Percentiles rank a stretch among this genome's conserved stretches.
phyloP scores from a whole-genome alignment of 2,113 vertebrate species.

The Patagioenas fasciata region DNA sequence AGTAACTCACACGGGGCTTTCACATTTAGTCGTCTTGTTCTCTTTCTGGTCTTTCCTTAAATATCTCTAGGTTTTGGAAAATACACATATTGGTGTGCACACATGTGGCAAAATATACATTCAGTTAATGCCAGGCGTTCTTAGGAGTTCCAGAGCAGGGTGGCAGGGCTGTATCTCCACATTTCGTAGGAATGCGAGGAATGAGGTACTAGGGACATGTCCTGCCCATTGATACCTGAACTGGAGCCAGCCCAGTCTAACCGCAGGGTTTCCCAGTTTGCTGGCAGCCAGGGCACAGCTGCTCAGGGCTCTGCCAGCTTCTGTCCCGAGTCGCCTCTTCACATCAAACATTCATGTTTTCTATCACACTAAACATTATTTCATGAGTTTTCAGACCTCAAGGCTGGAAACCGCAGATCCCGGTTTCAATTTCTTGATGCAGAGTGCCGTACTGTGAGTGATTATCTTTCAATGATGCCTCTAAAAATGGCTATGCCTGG shows the following conservation, averaged over 20 bases:
- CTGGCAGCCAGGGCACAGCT: not conserved
- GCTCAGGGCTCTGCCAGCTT: not conserved
- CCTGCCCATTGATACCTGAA: not conserved
- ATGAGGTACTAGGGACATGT: not conserved
- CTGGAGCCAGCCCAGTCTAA: not conserved
- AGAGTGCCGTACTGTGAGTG: not conserved
- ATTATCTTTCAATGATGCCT: not conserved
- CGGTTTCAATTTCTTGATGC: not conserved
- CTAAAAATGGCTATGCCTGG: not conserved
- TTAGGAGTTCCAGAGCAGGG: not conserved
- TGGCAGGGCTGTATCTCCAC: not conserved
- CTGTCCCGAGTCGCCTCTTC: not conserved
- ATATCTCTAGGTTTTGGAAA: not conserved
- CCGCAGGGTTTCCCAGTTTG: not conserved
- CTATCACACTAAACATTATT: not conserved
- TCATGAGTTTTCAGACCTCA: not conserved
- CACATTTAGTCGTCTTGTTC: not conserved
- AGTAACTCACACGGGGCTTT: not conserved
- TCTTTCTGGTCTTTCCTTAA: not conserved
- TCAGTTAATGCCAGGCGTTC: not conserved
- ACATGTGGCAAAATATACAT: rapidly evolving
- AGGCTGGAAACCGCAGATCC: not conserved
- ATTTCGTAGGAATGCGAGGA: not conserved
- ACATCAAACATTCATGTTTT: not conserved
- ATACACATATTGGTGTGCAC: rapidly evolving